Evolutionary conservation across 2,888 invertebrate species (phyloP), one percentile per base, ranked within the genome.

Genomic region (Opisthograptis luteolata): DNA sequence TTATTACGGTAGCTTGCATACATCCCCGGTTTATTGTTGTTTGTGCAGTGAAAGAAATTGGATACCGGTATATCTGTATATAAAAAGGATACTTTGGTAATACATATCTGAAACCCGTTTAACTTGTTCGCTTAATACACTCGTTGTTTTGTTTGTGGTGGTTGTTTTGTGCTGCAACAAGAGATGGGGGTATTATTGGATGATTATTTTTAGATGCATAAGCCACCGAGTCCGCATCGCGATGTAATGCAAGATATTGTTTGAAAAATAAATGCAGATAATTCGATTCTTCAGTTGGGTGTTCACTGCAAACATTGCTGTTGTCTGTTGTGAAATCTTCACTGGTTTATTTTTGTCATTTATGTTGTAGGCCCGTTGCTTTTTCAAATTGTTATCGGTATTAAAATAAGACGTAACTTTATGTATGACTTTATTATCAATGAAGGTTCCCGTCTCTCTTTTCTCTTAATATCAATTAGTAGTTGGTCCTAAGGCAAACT

Each of bases 31-130:
- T 69, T 73, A 73, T 72, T 70, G 69, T 75, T 78, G 76, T 80
- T 81, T 79, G 73, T 75, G 69, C 69, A 73, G 59, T 68, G 64
- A 76, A 79, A 80, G 77, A 79, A 83, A 83, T 84, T 80, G 73
- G 75, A 82, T 76, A 75, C 69, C 69, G 58, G 32, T 37, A 45
- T n/a, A n/a, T n/a, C n/a, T n/a, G n/a, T n/a, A n/a, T n/a, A n/a
- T 45, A 37, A 78, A 72, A 76, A 77, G 70, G 63, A 68, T 67
- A 70, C 77, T 70, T 77, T 68, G 69, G 63, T 74, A 76, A 76
- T 74, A 79, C 69, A 76, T 73, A 79, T 68, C 58, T 64, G 66
- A 71, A 65, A 80, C 82, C 65, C 55, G 82, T 79, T 65, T 66
- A 71, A 79, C 84, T 76, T 56, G 84, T 85, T 76, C 51, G 58